phyloP scores from a whole-genome alignment of 2,797 vertebrate species.

The Amphiprion clarkii region DNA sequence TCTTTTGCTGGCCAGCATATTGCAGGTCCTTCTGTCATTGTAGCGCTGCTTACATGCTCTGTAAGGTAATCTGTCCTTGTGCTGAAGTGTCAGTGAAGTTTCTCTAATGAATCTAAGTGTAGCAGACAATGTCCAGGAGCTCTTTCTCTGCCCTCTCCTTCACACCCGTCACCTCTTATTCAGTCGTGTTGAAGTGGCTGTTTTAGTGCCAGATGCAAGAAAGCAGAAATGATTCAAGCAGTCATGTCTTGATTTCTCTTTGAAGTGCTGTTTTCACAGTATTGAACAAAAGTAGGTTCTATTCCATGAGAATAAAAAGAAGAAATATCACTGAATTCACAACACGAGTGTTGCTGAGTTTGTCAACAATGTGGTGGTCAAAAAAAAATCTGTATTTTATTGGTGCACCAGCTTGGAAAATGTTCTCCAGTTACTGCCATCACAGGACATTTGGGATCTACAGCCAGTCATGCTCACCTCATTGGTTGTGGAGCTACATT shows the following conservation, averaged over 20 bases:
- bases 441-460: too few relatives aligned
- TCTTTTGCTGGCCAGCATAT: constrained; percentile 10
- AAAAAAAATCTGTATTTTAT: too few relatives aligned
- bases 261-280: not conserved
- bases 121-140: not conserved
- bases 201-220: constrained; percentile 23
- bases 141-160: constrained; percentile 17
- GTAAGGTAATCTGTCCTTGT: not conserved
- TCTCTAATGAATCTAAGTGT: not conserved
- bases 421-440: too few relatives aligned
- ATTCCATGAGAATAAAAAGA: not conserved
- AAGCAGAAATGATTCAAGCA: not conserved
- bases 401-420: too few relatives aligned
- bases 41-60: not conserved
- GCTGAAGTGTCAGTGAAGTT: constrained; percentile 16
- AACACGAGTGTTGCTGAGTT: too few relatives aligned
- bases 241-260: constrained; percentile 8
- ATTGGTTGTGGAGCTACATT: too few relatives aligned
- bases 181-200: constrained; percentile 5
- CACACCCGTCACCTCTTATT: constrained; percentile 39
- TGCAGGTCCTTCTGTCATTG: constrained; percentile 3
- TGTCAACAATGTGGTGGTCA: too few relatives aligned
- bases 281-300: not conserved
- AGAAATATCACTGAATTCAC: too few relatives aligned
- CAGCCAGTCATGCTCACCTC: too few relatives aligned